Percentiles rank a stretch among this genome's conserved stretches.
Evolutionary conservation across 2,113 vertebrate genomes (phyloP).

Genomic region (Eclectus roratus): DNA sequence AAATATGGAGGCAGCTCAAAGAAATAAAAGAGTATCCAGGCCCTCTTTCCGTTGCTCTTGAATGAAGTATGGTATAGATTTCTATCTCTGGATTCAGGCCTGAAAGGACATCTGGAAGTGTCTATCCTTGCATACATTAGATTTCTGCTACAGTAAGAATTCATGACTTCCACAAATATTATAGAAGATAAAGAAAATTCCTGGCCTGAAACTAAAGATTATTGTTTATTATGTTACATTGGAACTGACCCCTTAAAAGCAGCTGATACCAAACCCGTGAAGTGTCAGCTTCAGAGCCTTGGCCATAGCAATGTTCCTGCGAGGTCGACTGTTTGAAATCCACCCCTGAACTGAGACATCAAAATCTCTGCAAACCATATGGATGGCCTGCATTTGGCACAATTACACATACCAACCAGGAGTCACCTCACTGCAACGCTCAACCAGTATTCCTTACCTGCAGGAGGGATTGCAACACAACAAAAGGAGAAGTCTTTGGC

Average conservation of each 20-base stretch:
- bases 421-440: neutral
- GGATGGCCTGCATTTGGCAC: neutral
- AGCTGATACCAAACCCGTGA: neutral
- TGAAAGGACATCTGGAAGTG: conserved; percentile 20
- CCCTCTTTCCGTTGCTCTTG: neutral
- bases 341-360: neutral
- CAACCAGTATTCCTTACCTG: neutral
- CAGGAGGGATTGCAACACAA: neutral
- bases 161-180: neutral
- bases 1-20: neutral
- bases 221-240: neutral
- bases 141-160: neutral
- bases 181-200: neutral
- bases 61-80: neutral
- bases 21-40: neutral
- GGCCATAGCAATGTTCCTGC: neutral
- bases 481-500: neutral
- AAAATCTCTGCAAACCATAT: neutral
- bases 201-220: neutral
- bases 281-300: neutral
- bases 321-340: neutral
- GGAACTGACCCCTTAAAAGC: neutral
- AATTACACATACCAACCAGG: neutral
- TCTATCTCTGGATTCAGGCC: conserved; percentile 13
- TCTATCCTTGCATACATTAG: neutral